Evolutionary conservation across 2,888 invertebrate genomes (phyloP).

Genomic region (Dione vanillae): DNA sequence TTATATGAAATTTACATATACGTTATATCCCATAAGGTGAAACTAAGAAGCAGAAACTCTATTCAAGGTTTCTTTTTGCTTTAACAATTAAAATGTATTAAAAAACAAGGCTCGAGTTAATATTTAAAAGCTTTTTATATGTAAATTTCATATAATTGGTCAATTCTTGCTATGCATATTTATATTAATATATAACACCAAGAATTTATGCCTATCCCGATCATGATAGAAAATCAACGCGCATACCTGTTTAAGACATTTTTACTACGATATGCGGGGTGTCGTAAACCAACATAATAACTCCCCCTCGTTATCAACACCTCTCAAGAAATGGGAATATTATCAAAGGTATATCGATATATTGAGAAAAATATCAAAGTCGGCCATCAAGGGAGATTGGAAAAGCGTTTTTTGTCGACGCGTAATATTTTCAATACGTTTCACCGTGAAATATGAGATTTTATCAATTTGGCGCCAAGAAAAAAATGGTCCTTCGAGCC

Average conservation of each 20-base stretch:
- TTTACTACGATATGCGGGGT: slow-evolving; percentile 16
- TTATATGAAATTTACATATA: too few relatives aligned
- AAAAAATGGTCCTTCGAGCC: slow-evolving; percentile 31
- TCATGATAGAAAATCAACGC: background rate
- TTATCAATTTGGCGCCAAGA: slow-evolving; percentile 32
- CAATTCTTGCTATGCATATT: too few relatives aligned
- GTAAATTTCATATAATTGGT: too few relatives aligned
- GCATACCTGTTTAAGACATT: slow-evolving; percentile 1
- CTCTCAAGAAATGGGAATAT: slow-evolving; percentile 30
- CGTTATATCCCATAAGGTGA: too few relatives aligned
- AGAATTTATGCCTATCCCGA: background rate
- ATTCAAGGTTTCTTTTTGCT: too few relatives aligned
- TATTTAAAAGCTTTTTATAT: too few relatives aligned
- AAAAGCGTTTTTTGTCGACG: slow-evolving; percentile 36
- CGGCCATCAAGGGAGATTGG: slow-evolving; percentile 36
- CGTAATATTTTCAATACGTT: slow-evolving; percentile 36
- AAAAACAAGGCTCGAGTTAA: too few relatives aligned
- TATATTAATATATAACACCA: too few relatives aligned
- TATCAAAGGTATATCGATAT: slow-evolving; percentile 29
- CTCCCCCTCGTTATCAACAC: slow-evolving; percentile 35
- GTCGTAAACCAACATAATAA: slow-evolving; percentile 39
- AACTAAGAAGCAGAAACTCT: too few relatives aligned
- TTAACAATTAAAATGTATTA: too few relatives aligned
- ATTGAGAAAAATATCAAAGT: slow-evolving; percentile 35
- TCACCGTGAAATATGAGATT: slow-evolving; percentile 36